Conservation (phyloP, 2,113 vertebrate genomes). For the Poeciliopsis occidentalis region DNA sequence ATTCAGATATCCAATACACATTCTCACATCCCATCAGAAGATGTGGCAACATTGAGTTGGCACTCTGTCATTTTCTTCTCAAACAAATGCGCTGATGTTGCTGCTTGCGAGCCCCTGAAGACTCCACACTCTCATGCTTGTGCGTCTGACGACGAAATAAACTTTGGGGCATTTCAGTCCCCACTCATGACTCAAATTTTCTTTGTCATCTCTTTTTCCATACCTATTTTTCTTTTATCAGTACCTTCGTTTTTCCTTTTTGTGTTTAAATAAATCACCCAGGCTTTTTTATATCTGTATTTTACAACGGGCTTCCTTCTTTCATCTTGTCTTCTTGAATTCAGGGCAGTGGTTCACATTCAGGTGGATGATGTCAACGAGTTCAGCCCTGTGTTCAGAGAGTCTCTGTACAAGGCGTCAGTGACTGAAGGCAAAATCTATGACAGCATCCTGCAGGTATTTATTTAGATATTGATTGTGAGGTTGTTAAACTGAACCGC, state of each 20-base stretch:
- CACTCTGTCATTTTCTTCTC: neutral
- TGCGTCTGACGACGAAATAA: neutral
- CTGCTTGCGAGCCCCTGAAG: neutral
- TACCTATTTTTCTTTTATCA: neutral
- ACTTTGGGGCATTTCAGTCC: neutral
- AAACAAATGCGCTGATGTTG: neutral
- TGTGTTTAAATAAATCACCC: constrained; percentile 2
- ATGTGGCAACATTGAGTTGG: neutral
- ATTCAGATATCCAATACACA: neutral
- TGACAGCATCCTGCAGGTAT: constrained; percentile 90
- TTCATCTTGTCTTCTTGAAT: neutral
- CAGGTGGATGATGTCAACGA: constrained; percentile 97
- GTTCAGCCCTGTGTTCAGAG: constrained; percentile 91
- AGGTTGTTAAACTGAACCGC: no score
- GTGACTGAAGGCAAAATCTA: constrained; percentile 96
- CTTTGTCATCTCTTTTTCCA: neutral
- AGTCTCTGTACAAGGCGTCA: constrained; percentile 86
- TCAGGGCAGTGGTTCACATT: constrained; percentile 95
- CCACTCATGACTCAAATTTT: neutral
- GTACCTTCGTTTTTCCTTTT: neutral
- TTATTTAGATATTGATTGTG: neutral
- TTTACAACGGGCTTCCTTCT: neutral
- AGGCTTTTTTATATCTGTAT: neutral
- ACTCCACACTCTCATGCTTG: neutral
- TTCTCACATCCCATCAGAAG: neutral